These are phyloP conservation scores for Brachionus rubens DNA, from an alignment of 1,140 invertebrate genomes.

Conservation along the genomic window DNA sequence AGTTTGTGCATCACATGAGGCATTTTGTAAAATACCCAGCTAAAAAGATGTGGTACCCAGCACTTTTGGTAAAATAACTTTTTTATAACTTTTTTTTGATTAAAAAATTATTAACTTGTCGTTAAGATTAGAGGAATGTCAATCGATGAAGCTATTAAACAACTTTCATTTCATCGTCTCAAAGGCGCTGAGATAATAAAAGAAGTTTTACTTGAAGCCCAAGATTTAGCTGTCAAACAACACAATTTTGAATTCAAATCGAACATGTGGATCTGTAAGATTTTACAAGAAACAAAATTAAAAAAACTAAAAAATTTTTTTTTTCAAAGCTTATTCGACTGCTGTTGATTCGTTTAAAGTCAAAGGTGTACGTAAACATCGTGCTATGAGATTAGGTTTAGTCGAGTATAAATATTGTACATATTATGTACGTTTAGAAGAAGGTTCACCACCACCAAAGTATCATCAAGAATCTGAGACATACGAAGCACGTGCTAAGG, in stretches of 20 bases:
- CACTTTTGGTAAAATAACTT: slow-evolving; percentile 66
- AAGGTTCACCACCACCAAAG: slow-evolving; percentile 76
- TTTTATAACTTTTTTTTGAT: neutral
- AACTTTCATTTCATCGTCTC: slow-evolving; percentile 67
- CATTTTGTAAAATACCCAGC: slow-evolving; percentile 81
- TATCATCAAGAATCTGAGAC: slow-evolving; percentile 23
- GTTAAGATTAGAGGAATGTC: slow-evolving; percentile 73
- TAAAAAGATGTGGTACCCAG: slow-evolving; percentile 87
- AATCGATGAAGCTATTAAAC: slow-evolving; percentile 81
- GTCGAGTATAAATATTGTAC: slow-evolving; percentile 77
- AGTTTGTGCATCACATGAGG: slow-evolving; percentile 52
- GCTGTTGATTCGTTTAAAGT: slow-evolving; percentile 70
- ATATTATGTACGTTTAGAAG: slow-evolving; percentile 84
- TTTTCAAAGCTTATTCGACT: slow-evolving; percentile 77
- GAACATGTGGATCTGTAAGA: slow-evolving; percentile 74
- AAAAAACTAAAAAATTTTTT: neutral
- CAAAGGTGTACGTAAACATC: slow-evolving; percentile 79
- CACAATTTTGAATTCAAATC: slow-evolving; percentile 92
- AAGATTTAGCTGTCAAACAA: slow-evolving; percentile 75
- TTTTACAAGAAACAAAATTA: neutral
- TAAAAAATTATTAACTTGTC: slow-evolving; percentile 26
- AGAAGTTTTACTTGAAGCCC: slow-evolving; percentile 76
- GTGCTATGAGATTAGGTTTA: slow-evolving; percentile 67
- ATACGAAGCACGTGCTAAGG: slow-evolving; percentile 39
- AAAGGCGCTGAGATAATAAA: slow-evolving; percentile 78